Evolutionary conservation across 2,113 vertebrate species (phyloP).

Genomic region (Grammomys surdaster): DNA sequence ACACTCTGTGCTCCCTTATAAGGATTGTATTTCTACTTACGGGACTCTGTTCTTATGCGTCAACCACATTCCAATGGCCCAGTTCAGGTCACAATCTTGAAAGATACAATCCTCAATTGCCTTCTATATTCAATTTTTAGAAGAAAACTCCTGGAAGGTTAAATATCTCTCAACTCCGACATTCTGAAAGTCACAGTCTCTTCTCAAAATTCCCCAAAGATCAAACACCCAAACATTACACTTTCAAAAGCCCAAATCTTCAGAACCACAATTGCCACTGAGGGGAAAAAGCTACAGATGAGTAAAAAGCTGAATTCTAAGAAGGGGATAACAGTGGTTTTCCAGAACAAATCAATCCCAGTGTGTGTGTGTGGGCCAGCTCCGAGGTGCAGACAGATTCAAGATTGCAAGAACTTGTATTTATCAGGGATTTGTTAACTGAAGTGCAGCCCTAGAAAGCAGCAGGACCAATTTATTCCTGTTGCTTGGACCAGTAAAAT

Average conservation of each 20-base stretch:
- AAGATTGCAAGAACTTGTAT: not conserved
- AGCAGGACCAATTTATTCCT: not conserved
- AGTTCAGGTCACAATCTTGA: not conserved
- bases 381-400: not conserved
- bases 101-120: not conserved
- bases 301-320: not conserved
- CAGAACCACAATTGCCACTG: not conserved
- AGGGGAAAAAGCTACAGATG: not conserved
- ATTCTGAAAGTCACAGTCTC: not conserved
- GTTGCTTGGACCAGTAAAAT: not conserved
- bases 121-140: not conserved
- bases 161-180: not conserved
- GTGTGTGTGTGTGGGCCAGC: rapidly evolving
- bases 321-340: not conserved
- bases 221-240: not conserved
- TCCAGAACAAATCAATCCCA: not conserved
- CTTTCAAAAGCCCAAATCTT: not conserved
- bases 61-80: too few species aligned
- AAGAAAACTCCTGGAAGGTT: not conserved
- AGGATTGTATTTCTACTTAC: not conserved
- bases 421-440: not conserved
- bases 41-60: rapidly evolving
- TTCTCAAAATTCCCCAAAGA: not conserved
- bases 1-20: not conserved
- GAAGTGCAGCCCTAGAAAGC: not conserved